Evolutionary conservation across 2,113 vertebrate species (phyloP), one percentile per base, ranked within the genome.

Genomic region (Macaca nemestrina): DNA sequence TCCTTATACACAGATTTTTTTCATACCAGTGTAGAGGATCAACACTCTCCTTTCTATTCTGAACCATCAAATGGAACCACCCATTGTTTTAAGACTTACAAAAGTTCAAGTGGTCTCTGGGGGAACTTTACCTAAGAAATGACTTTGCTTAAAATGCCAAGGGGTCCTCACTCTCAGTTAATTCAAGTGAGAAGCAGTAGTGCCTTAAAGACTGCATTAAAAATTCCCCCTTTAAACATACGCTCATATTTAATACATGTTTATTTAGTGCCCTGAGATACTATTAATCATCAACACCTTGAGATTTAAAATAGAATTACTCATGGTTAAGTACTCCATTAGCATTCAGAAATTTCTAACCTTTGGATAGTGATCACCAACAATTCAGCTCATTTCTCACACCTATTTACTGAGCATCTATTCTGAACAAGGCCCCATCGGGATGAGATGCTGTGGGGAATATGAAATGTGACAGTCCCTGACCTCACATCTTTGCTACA

Each of bases 221-320:
- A 93, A 70, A 68, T 38, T 3, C 30, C 35, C 27, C 75, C 27
- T 88, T 59, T 84, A 82, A 95, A 75, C 48, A 92, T 59, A 64
- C 10, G 61, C 48, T 97, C 38, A n/a, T 50, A 82, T 97, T 91
- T 95, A 93, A 70, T 94, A 92, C 68, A 40, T 87, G 76, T 70
- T 83, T 97, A 93, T 72, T 96, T 93, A 67, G 81, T 83, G 82
- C 35, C 70, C 32, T 73, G 68, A 67, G 40, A 78, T 55, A 57
- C 43, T 78, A 95, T 94, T 95, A 85, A 85, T 94, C 79, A 95
- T 73, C 68, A 67, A 70, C 68, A 92, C 61, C 61, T 64, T 64
- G 61, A 32, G 57, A 90, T 85, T 96, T 94, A 90, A 93, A 92
- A 67, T 8, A 59, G 93, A 95, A 96, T 97, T 91, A 85, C 67